phyloP scores from a whole-genome alignment of 2,888 invertebrate genomes.

The Drosophila barbarae region DNA sequence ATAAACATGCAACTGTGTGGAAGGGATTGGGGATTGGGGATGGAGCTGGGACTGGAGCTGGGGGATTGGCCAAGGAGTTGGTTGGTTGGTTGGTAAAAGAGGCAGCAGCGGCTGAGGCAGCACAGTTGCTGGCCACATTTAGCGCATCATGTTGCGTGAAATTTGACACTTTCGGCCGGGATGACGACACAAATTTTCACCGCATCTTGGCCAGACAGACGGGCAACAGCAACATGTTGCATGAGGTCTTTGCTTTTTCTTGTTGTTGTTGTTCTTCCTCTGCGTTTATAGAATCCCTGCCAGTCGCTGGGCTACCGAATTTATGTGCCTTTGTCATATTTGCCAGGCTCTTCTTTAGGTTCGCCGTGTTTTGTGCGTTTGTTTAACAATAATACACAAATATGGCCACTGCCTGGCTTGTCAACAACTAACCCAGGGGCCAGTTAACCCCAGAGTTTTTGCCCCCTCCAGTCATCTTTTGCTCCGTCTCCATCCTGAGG shows the following conservation, averaged over 20 bases:
- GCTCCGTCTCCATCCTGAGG: constrained; percentile 30
- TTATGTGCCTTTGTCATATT: constrained; percentile 73
- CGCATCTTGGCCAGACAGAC: constrained; percentile 57
- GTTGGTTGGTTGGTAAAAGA: constrained; percentile 6
- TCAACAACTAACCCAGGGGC: constrained; percentile 57
- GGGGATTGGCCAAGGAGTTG: constrained; percentile 12
- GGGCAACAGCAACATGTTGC: constrained; percentile 54
- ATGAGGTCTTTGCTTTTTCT: constrained; percentile 16
- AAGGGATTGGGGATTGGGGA: constrained; percentile 11
- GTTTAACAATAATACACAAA: constrained; percentile 68
- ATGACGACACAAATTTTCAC: constrained; percentile 44
- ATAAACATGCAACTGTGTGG: constrained; percentile 74
- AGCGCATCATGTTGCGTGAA: constrained; percentile 75
- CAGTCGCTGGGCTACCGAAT: constrained; percentile 61
- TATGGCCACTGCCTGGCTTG: constrained; percentile 68
- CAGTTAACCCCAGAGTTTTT: constrained; percentile 35
- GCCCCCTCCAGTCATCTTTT: constrained; percentile 18
- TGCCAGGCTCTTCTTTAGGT: constrained; percentile 49
- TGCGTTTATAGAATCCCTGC: constrained; percentile 30
- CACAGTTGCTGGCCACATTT: constrained; percentile 69
- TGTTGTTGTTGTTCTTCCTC: constrained; percentile 9
- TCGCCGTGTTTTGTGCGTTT: constrained; percentile 30
- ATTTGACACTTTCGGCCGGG: constrained; percentile 69
- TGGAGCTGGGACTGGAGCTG: background rate
- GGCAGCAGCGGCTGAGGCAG: constrained; percentile 16